These are phyloP conservation scores for Muscicapa comitata DNA, from an alignment of 2,797 vertebrate genomes.

Conservation along the genomic window DNA sequence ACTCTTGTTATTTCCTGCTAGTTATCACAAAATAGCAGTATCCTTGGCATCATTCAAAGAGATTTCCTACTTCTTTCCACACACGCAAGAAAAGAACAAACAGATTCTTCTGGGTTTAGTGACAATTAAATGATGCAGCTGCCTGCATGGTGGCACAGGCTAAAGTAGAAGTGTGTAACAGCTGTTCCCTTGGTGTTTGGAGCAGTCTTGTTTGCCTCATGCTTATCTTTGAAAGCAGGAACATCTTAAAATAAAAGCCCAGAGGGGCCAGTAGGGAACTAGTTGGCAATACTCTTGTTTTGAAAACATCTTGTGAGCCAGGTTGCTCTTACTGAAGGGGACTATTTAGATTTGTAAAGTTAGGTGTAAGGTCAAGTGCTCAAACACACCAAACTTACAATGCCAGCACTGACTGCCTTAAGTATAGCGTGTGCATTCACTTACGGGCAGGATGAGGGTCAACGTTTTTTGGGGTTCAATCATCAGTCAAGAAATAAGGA, in stretches of 20 bases:
- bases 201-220: not conserved
- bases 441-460: not conserved
- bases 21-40: slow-evolving; percentile 29
- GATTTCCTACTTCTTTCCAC: slow-evolving; percentile 52
- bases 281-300: not conserved
- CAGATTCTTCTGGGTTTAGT: not conserved
- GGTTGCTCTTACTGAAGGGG: not conserved
- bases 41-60: slow-evolving; percentile 41
- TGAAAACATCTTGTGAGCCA: not conserved
- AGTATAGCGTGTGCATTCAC: accelerated
- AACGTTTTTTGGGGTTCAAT: not conserved
- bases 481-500: not conserved
- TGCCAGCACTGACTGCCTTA: not conserved
- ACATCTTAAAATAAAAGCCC: slow-evolving; percentile 59
- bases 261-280: not conserved
- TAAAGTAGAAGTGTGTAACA: not conserved
- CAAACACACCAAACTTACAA: not conserved
- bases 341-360: not conserved
- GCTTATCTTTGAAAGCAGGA: slow-evolving; percentile 51
- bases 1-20: slow-evolving; percentile 52
- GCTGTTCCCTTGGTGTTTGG: not conserved
- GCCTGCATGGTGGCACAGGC: accelerated
- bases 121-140: not conserved
- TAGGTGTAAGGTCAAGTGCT: not conserved
- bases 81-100: not conserved